Conservation (phyloP, 2,888 invertebrate species). For the Dolomedes plantarius region DNA sequence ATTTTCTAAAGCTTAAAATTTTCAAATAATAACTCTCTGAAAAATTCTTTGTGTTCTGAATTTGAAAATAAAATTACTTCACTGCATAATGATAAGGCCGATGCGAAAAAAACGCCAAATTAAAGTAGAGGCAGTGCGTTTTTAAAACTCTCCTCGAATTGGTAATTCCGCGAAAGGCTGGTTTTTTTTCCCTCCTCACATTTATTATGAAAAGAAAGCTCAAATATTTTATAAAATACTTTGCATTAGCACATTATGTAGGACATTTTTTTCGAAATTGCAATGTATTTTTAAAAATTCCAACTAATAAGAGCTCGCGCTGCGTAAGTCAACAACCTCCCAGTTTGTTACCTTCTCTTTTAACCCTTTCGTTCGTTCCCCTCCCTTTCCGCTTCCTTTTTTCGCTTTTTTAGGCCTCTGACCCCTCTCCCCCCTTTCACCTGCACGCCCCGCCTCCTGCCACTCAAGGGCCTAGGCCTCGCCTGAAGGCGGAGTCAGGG, state of each 20-base stretch:
- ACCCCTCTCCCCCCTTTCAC: slow-evolving; percentile 38
- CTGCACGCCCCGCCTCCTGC: slow-evolving; percentile 49
- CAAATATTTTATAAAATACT: slow-evolving; percentile 11
- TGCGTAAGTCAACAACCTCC: slow-evolving; percentile 21
- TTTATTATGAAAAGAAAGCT: slow-evolving; percentile 16
- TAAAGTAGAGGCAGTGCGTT: not conserved
- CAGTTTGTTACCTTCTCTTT: slow-evolving; percentile 28
- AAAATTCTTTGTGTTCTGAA: not conserved
- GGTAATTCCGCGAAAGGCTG: not conserved
- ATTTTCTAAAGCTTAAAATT: slow-evolving; percentile 12
- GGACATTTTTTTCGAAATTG: not conserved
- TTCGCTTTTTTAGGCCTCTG: slow-evolving; percentile 14
- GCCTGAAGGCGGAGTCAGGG: slow-evolving; percentile 31
- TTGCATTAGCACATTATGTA: slow-evolving; percentile 12
- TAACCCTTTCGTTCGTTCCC: slow-evolving; percentile 46
- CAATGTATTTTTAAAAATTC: slow-evolving; percentile 3
- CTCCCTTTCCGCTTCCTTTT: slow-evolving; percentile 44
- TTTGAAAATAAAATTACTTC: slow-evolving; percentile 6
- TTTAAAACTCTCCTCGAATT: slow-evolving; percentile 3
- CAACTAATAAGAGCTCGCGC: slow-evolving; percentile 7
- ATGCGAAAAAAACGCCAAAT: not conserved
- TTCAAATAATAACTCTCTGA: not conserved
- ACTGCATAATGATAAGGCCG: slow-evolving; percentile 3
- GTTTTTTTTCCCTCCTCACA: slow-evolving; percentile 2
- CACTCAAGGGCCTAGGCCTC: slow-evolving; percentile 11